phyloP scores from a whole-genome alignment of 2,888 invertebrate genomes.

The Dermolepida albohirtum region DNA sequence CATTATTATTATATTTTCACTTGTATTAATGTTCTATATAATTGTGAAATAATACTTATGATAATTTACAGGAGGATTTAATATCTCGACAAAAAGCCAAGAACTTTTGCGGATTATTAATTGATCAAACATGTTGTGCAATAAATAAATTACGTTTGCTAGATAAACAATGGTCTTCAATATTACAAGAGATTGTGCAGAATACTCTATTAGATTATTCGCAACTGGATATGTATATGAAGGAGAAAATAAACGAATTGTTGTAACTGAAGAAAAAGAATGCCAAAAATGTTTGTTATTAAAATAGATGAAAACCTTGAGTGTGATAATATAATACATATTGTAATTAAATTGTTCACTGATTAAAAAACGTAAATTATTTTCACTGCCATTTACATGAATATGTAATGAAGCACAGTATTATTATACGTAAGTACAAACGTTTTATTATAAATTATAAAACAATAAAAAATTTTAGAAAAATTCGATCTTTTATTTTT shows the following conservation, averaged over 20 bases:
- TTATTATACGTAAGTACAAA: conserved; percentile 40
- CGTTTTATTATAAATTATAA: conserved; percentile 29
- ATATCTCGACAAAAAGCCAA: conserved; percentile 81
- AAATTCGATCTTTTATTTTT: neutral
- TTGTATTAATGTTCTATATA: too few species aligned
- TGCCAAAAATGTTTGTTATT: conserved; percentile 23
- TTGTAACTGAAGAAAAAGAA: conserved; percentile 10
- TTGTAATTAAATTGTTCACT: conserved; percentile 5
- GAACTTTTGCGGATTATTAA: conserved; percentile 75
- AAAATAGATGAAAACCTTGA: conserved; percentile 14
- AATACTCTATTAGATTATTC: conserved; percentile 83
- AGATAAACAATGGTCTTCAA: conserved; percentile 81
- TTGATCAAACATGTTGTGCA: conserved; percentile 81
- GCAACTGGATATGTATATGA: conserved; percentile 84
- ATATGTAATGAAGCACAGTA: conserved; percentile 36
- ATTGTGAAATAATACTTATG: conserved; percentile 46
- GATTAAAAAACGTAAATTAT: conserved; percentile 15
- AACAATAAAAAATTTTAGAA: conserved; percentile 6
- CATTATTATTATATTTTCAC: too few species aligned
- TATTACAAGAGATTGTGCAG: conserved; percentile 81
- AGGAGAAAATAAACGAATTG: conserved; percentile 72
- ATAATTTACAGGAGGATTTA: conserved; percentile 74
- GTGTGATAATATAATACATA: conserved; percentile 10
- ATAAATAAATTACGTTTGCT: conserved; percentile 81
- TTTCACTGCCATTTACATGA: conserved; percentile 38